These are phyloP conservation scores for Phalangium opilio DNA, from an alignment of 2,888 invertebrate genomes.

Conservation along the genomic window DNA sequence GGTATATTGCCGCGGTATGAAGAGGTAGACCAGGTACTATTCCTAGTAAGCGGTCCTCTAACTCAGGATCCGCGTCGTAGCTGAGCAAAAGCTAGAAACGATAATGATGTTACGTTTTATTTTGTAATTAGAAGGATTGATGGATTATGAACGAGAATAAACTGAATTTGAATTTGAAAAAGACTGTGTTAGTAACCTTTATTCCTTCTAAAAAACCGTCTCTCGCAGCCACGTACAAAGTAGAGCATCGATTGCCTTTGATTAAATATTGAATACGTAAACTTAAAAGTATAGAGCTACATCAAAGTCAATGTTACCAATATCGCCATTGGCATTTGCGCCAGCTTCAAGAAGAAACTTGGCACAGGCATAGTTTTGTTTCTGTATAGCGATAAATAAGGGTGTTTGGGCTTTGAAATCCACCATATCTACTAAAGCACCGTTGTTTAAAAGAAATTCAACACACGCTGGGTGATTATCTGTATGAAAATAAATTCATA, in stretches of 20 bases:
- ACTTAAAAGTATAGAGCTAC: too few relatives aligned
- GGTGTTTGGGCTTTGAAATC: conserved; percentile 26
- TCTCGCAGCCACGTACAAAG: conserved; percentile 24
- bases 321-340: conserved; percentile 24
- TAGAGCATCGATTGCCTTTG: conserved; percentile 16
- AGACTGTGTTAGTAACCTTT: conserved; percentile 15
- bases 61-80: neutral
- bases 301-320: conserved; percentile 7
- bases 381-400: conserved; percentile 24
- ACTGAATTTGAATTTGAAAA: neutral
- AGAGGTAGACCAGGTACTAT: conserved; percentile 1
- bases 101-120: too few relatives aligned
- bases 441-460: conserved; percentile 16
- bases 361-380: conserved; percentile 21
- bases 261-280: too few relatives aligned
- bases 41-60: neutral
- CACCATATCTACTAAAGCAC: conserved; percentile 19
- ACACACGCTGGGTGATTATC: conserved; percentile 19
- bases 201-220: conserved; percentile 20
- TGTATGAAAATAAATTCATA: too few relatives aligned
- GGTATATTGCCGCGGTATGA: conserved; percentile 1
- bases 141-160: too few relatives aligned
- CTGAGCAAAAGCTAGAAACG: conserved; percentile 1
- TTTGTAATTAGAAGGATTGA: too few relatives aligned
- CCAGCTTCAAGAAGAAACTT: conserved; percentile 19